Conservation (phyloP, 2,113 vertebrate genomes). For the Anolis sagrei region DNA sequence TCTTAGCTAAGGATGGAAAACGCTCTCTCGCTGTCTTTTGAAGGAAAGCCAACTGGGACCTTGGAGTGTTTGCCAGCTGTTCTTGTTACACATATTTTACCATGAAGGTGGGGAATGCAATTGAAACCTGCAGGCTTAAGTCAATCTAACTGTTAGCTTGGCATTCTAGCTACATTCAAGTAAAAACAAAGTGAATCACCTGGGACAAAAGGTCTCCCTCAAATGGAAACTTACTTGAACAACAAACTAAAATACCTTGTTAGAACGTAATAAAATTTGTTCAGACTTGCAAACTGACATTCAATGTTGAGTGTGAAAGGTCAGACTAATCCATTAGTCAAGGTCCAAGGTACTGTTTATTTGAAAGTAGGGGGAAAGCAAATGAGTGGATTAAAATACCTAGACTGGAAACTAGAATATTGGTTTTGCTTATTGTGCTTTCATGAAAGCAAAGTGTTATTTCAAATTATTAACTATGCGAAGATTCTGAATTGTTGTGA, state of each 20-base stretch:
- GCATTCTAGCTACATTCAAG: not conserved
- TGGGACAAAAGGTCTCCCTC: not conserved
- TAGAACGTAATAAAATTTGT: not conserved
- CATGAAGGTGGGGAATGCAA: constrained; percentile 31
- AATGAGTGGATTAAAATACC: constrained; percentile 13
- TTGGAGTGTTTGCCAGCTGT: not conserved
- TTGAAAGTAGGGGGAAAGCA: not conserved
- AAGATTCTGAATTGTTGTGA: not conserved
- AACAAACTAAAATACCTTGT: not conserved
- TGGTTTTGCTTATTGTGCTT: not conserved
- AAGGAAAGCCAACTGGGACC: constrained; percentile 17
- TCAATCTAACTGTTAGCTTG: not conserved
- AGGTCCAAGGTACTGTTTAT: not conserved
- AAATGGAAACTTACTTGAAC: not conserved
- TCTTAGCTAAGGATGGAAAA: constrained; percentile 12
- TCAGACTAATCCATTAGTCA: not conserved
- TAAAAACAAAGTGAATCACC: not conserved
- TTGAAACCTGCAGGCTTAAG: constrained; percentile 29
- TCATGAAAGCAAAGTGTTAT: not conserved
- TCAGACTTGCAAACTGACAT: not conserved
- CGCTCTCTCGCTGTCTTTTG: not conserved
- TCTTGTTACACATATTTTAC: rapidly evolving
- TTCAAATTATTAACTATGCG: not conserved
- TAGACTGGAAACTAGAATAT: not conserved
- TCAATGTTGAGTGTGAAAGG: not conserved